phyloP scores from a whole-genome alignment of 2,797 vertebrate genomes.

The Sebastolobus altivelis region DNA sequence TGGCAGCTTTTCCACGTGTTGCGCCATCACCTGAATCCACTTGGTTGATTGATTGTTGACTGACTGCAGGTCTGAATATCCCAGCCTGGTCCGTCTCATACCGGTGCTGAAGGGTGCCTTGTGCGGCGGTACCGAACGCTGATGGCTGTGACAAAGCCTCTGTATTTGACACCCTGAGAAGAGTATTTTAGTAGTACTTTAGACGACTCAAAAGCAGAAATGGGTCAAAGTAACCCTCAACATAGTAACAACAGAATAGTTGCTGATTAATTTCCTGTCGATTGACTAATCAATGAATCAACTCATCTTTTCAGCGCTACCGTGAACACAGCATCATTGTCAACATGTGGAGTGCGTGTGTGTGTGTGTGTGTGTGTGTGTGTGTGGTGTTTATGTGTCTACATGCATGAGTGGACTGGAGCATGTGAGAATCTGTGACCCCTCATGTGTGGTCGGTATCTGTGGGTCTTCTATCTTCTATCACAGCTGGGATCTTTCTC shows the following conservation, averaged over 20 bases:
- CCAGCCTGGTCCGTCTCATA: not conserved
- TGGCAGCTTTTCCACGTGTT: not conserved
- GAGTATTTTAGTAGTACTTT: not conserved
- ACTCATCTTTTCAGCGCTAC: not conserved
- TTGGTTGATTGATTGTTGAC: not conserved
- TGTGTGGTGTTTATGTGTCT: conserved; percentile 5
- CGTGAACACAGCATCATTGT: not conserved
- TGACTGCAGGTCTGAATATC: not conserved
- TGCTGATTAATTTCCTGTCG: not conserved
- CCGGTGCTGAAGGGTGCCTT: not conserved
- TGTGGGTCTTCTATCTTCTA: conserved; percentile 40
- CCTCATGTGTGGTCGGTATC: conserved; percentile 66
- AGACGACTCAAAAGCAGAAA: not conserved
- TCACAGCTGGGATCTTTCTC: conserved; percentile 57
- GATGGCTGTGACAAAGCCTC: not conserved
- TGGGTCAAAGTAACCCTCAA: not conserved
- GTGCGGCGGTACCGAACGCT: fast-evolving
- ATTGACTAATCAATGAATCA: not conserved
- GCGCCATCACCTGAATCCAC: not conserved
- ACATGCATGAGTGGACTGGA: conserved; percentile 33
- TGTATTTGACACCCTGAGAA: too few relatives aligned
- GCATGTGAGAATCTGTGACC: conserved; percentile 48
- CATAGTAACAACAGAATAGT: not conserved
- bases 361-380: conserved; percentile 12
- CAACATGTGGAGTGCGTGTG: not conserved